These are phyloP conservation scores for Strigops habroptila DNA, from an alignment of 2,113 vertebrate species.

Conservation along the genomic window DNA sequence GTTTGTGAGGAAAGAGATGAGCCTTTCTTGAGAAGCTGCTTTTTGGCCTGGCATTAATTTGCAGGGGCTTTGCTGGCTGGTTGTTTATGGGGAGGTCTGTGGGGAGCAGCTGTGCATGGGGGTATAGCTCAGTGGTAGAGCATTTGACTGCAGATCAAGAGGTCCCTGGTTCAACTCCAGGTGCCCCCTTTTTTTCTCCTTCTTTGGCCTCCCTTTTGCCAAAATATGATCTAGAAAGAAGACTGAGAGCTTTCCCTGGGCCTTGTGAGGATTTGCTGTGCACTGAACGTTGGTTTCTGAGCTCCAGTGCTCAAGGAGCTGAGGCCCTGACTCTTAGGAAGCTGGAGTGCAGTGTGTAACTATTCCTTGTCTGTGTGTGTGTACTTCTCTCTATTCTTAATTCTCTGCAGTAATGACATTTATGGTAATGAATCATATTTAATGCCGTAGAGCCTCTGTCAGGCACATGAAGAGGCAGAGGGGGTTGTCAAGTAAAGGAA, in stretches of 20 bases:
- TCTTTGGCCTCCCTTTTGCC: no score
- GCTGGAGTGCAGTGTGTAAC: neutral
- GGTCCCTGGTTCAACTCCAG: neutral
- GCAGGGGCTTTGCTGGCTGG: no score
- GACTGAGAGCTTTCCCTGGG: no score
- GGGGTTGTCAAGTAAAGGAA: neutral
- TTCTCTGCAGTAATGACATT: neutral
- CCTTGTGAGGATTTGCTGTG: no score
- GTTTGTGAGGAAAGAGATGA: neutral
- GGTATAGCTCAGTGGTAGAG: conserved; percentile 71
- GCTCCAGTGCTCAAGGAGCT: no score
- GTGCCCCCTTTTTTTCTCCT: neutral
- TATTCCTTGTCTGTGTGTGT: no score
- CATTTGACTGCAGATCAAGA: conserved; percentile 72
- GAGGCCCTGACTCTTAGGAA: neutral
- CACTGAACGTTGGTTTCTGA: neutral
- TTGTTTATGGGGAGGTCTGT: neutral
- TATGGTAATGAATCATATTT: neutral
- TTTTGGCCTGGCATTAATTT: neutral
- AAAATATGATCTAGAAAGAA: no score
- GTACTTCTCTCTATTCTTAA: neutral
- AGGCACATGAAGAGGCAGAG: no score
- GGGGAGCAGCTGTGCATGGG: neutral
- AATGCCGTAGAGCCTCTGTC: neutral
- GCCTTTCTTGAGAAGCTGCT: no score